phyloP scores from a whole-genome alignment of 2,888 invertebrate species.

The Stenolophus ochropezus region DNA sequence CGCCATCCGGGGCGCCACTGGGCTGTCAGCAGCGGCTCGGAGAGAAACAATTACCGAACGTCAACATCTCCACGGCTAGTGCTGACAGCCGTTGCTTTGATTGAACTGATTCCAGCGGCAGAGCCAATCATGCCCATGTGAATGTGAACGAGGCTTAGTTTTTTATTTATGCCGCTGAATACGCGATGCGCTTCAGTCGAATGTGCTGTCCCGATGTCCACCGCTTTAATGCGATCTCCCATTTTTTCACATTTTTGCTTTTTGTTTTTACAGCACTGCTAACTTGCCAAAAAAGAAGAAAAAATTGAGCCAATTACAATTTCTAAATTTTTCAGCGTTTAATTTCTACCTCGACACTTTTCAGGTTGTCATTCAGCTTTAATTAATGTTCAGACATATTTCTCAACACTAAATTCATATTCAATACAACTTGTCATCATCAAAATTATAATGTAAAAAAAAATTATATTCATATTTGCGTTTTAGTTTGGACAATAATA shows the following conservation, averaged over 20 bases:
- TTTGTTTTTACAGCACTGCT: conserved; percentile 14
- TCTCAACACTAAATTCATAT: too few species aligned
- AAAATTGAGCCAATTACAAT: conserved; percentile 12
- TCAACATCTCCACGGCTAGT: conserved; percentile 57
- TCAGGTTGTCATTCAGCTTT: too few species aligned
- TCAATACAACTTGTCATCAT: too few species aligned
- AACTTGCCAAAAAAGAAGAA: conserved; percentile 7
- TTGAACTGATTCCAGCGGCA: conserved; percentile 47
- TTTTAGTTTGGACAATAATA: too few species aligned
- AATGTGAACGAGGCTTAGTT: conserved; percentile 43
- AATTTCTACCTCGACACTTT: too few species aligned
- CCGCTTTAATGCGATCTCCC: conserved; percentile 36
- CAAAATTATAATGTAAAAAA: too few species aligned
- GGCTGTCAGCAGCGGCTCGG: conserved; percentile 54
- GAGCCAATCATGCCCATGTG: conserved; percentile 50
- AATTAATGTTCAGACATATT: too few species aligned
- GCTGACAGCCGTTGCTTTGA: conserved; percentile 57
- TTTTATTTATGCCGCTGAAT: conserved; percentile 53
- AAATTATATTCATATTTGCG: too few species aligned
- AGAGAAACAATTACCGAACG: conserved; percentile 59
- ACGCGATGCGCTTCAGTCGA: conserved; percentile 33
- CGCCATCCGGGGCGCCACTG: conserved; percentile 41
- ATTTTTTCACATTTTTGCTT: conserved; percentile 30
- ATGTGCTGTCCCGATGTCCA: conserved; percentile 21
- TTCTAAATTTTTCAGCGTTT: not conserved